Base-by-base conservation (phyloP, 2,797 vertebrate species). In the Paratrypauchen microcephalus region DNA sequence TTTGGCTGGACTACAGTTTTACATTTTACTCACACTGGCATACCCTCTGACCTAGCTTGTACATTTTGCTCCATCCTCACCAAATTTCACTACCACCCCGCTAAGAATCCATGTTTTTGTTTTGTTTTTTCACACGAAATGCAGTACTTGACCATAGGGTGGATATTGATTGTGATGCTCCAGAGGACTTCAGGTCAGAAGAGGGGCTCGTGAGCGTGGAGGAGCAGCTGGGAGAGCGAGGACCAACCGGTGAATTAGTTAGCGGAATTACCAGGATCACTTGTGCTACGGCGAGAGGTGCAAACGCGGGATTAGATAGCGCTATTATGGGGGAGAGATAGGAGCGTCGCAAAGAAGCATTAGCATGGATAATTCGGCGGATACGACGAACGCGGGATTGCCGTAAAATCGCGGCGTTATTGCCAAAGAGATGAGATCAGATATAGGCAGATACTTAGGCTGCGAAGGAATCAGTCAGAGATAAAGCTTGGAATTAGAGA, bases 211-310 rank as follows among this genome's bases (percentile, higher is more conserved):
- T 86, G 75, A 72, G 73, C 69, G 77, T 64, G 32, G 78, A 16
- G 60, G 72, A 77, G 80, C 83, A 70, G 85, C 83, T 69, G 80
- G 80, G 77, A 79, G 76, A 80, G 79, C 62, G 50, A 67, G 76
- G 87, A 92, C 74, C 52, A 80, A 78, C 88, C 74, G 84, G 67
- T 62, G 91, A 91, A 93, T 93, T 92, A 89, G 89, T 94, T 92
- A 92, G 84, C 74, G 86, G 92, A 89, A 93, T 94, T 93, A 93
- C 87, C 81, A 82, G 91, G 85, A 90, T 92, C 89, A 89, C 76
- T 78, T 75, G 70, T 70, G 87, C 84, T 87, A 84, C 80, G 80
- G 88, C 83, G 78, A 84, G 87, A 87, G 89, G 91, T 92, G 91
- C 78, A 82, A 85, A 80, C 36, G 83, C 83, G 68, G 93, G 91